These are phyloP conservation scores for Sturnira hondurensis DNA, from an alignment of 2,113 vertebrate genomes.

Conservation along the genomic window DNA sequence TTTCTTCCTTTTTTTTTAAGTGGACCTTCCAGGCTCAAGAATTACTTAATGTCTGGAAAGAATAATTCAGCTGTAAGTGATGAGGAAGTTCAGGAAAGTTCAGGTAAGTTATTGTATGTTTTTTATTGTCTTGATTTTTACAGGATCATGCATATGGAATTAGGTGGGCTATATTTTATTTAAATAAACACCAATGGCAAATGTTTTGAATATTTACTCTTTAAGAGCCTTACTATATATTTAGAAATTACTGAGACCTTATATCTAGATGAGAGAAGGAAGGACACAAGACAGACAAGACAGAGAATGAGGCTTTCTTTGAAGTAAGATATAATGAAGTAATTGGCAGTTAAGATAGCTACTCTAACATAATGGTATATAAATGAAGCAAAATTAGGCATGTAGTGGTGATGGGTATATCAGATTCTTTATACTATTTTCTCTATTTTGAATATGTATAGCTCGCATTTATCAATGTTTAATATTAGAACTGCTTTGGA, in stretches of 20 bases:
- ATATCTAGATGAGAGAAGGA: neutral
- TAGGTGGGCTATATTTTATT: neutral
- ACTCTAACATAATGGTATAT: neutral
- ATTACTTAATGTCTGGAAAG: neutral
- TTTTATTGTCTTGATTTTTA: slow-evolving; percentile 27
- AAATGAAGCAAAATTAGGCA: neutral
- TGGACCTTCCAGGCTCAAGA: slow-evolving; percentile 54
- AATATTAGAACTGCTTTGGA: neutral
- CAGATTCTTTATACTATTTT: neutral
- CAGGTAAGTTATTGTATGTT: slow-evolving; percentile 48
- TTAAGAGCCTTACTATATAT: neutral
- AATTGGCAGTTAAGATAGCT: neutral
- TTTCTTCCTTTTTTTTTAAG: slow-evolving; percentile 39
- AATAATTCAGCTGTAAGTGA: slow-evolving; percentile 20
- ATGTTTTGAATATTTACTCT: neutral
- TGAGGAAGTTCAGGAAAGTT: slow-evolving; percentile 13
- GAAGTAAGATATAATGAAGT: neutral
- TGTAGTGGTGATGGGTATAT: neutral
- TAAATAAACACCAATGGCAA: neutral
- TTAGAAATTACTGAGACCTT: slow-evolving; percentile 12
- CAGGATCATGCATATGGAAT: neutral
- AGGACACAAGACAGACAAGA: neutral
- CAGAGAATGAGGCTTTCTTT: neutral
- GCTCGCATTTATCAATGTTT: neutral
- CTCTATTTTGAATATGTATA: neutral